Evolutionary conservation across 2,888 invertebrate species (phyloP).

Genomic region (Latheticus oryzae): DNA sequence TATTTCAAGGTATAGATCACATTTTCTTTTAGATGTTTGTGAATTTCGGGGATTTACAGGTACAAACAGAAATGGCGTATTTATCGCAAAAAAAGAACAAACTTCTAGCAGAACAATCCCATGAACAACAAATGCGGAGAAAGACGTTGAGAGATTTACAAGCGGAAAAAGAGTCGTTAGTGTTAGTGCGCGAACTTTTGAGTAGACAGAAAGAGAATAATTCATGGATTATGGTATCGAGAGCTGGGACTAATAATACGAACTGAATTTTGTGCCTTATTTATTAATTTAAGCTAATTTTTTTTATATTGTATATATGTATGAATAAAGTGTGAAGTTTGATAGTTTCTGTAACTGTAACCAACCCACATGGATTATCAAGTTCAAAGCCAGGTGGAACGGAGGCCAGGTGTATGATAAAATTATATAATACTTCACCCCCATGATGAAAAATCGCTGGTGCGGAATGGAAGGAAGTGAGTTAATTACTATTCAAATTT

Average conservation of each 20-base stretch:
- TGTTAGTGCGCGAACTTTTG: slow-evolving; percentile 75
- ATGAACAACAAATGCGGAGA: slow-evolving; percentile 62
- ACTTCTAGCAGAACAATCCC: slow-evolving; percentile 75
- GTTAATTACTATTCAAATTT: neutral
- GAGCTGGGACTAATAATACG: slow-evolving; percentile 39
- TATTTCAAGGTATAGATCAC: slow-evolving; percentile 86
- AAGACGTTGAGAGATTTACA: slow-evolving; percentile 61
- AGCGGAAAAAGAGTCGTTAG: slow-evolving; percentile 71
- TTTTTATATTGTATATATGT: slow-evolving; percentile 17
- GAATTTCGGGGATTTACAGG: slow-evolving; percentile 64
- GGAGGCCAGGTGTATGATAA: slow-evolving; percentile 38
- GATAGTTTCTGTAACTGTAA: slow-evolving; percentile 14
- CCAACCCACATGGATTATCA: slow-evolving; percentile 33
- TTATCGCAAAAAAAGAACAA: slow-evolving; percentile 83
- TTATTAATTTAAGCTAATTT: slow-evolving; percentile 14
- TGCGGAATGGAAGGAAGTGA: slow-evolving; percentile 19
- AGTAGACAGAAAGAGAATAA: slow-evolving; percentile 71
- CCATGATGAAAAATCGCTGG: slow-evolving; percentile 29
- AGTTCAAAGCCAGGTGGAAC: slow-evolving; percentile 32
- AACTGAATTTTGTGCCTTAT: slow-evolving; percentile 19
- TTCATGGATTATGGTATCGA: slow-evolving; percentile 58
- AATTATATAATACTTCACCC: slow-evolving; percentile 39
- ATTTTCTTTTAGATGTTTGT: neutral
- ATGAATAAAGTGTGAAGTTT: slow-evolving; percentile 13
- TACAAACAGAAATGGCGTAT: slow-evolving; percentile 86